A percentile compares a stretch with the other conserved stretches of the same genome.
Conservation (phyloP, 2,888 invertebrate species). For the Orthosia cruda region DNA sequence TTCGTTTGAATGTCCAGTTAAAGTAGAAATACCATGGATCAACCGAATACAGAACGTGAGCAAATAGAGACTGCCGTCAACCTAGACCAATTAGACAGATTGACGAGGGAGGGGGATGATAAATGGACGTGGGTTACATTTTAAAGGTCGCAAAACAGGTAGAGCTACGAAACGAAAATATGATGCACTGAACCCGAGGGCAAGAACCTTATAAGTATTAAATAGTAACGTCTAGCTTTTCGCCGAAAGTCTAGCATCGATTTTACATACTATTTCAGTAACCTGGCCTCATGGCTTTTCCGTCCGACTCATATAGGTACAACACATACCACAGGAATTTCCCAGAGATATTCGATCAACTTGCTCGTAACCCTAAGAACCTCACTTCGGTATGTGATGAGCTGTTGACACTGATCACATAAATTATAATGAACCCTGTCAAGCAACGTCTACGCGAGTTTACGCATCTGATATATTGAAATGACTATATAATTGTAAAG, state of each 20-base stretch:
- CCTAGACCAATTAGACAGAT: constrained; percentile 54
- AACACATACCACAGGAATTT: constrained; percentile 21
- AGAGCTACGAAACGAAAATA: constrained; percentile 26
- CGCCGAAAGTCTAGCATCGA: constrained; percentile 51
- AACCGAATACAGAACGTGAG: constrained; percentile 56
- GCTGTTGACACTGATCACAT: constrained; percentile 42
- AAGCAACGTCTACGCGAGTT: constrained; percentile 52
- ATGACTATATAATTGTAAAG: constrained; percentile 79
- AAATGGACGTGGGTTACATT: constrained; percentile 44
- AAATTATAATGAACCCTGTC: constrained; percentile 66
- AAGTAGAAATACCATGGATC: constrained; percentile 65
- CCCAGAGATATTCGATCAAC: constrained; percentile 18
- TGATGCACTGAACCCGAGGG: constrained; percentile 51
- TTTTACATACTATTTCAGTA: constrained; percentile 54
- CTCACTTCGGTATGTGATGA: constrained; percentile 28
- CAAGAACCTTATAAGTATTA: constrained; percentile 44
- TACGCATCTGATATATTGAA: constrained; percentile 65
- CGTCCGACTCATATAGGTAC: constrained; percentile 19
- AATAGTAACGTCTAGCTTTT: constrained; percentile 42
- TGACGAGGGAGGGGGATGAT: constrained; percentile 35
- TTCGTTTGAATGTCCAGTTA: constrained; percentile 66
- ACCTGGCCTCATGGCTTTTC: constrained; percentile 23
- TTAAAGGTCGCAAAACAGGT: constrained; percentile 38
- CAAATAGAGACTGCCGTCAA: constrained; percentile 48
- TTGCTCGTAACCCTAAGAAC: constrained; percentile 14